phyloP scores from a whole-genome alignment of 2,888 invertebrate species.

The Drosophila pegasa region DNA sequence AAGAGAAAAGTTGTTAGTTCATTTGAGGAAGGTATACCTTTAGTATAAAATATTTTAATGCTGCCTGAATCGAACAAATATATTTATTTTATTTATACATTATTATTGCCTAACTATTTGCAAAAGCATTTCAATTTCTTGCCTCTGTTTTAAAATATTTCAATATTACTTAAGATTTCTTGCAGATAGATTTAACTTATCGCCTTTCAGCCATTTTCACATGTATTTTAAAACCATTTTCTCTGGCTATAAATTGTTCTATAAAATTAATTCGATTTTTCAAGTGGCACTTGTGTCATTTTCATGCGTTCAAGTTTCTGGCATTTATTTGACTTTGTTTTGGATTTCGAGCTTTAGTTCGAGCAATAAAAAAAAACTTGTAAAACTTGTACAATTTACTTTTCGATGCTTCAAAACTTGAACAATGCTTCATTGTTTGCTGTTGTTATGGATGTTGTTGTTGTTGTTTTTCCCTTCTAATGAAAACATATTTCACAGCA shows the following conservation, averaged over 20 bases:
- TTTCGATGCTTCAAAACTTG: slow-evolving; percentile 20
- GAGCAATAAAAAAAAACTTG: background rate
- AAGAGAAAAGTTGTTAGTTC: background rate
- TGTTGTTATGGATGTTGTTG: background rate
- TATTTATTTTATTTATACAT: too few relatives aligned
- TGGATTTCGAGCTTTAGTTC: background rate
- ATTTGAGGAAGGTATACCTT: too few relatives aligned
- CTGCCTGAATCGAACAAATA: too few relatives aligned
- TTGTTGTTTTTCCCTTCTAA: slow-evolving; percentile 1
- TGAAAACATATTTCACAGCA: slow-evolving; percentile 16
- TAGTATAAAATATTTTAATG: too few relatives aligned
- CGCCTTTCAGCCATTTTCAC: background rate
- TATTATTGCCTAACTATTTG: too few relatives aligned
- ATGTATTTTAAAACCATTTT: background rate
- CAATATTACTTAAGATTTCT: background rate
- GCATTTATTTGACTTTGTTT: slow-evolving; percentile 2
- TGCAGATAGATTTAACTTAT: background rate
- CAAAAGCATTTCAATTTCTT: background rate
- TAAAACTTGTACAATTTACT: slow-evolving; percentile 13
- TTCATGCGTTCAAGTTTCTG: background rate
- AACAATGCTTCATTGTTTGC: slow-evolving; percentile 7
- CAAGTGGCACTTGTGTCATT: slow-evolving; percentile 2
- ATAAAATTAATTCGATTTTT: background rate
- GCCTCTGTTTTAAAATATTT: background rate
- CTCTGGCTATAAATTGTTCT: background rate